Percentiles rank a stretch among this genome's conserved stretches.
These are phyloP conservation scores for Sula dactylatra DNA, from an alignment of 2,113 vertebrate species.

Conservation along the genomic window DNA sequence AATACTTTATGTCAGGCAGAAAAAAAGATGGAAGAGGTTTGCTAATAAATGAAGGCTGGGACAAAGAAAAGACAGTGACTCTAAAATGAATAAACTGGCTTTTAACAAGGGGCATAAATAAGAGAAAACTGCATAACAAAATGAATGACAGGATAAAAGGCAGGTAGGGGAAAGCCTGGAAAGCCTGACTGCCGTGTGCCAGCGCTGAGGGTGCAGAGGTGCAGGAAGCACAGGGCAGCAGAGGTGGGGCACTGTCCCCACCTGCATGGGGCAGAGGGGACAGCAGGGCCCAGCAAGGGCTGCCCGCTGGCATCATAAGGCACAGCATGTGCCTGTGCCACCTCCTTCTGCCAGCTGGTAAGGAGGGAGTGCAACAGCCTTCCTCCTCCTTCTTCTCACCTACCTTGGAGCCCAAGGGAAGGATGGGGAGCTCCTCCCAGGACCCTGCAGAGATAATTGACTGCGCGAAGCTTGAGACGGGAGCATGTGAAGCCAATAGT, in stretches of 20 bases:
- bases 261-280: neutral
- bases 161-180: neutral
- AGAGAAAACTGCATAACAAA: neutral
- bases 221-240: neutral
- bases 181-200: neutral
- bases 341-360: neutral
- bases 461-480: neutral
- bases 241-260: neutral
- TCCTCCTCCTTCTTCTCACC: neutral
- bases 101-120: conserved; percentile 19
- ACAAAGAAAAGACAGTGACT: neutral
- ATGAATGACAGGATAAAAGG: neutral
- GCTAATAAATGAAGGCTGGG: neutral
- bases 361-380: neutral
- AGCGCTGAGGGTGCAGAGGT: neutral
- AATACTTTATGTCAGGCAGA: conserved; percentile 13
- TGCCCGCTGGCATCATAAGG: rapidly evolving
- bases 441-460: neutral
- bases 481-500: neutral
- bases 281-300: neutral
- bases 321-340: neutral
- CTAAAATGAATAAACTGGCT: neutral
- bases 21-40: neutral
- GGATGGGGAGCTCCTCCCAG: neutral
- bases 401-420: neutral